These are phyloP conservation scores for Climacteris rufus DNA, from an alignment of 2,113 vertebrate genomes.

Conservation along the genomic window DNA sequence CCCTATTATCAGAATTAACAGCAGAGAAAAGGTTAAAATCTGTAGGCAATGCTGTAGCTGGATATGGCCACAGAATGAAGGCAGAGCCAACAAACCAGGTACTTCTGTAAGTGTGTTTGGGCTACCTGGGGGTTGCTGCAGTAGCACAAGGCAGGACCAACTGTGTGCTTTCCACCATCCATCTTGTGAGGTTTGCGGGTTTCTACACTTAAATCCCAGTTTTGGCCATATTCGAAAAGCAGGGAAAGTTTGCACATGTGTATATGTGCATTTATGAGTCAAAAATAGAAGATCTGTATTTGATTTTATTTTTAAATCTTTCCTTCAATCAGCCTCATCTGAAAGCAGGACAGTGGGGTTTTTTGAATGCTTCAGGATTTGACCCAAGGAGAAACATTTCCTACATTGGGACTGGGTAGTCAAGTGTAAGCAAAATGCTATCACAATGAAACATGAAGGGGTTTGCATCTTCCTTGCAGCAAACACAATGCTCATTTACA, in stretches of 20 bases:
- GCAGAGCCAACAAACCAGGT: background rate
- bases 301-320: background rate
- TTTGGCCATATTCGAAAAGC: fast-evolving
- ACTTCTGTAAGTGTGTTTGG: background rate
- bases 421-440: background rate
- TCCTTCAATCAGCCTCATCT: background rate
- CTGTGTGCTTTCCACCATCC: fast-evolving
- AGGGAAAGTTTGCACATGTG: background rate
- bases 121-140: background rate
- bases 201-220: background rate
- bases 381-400: background rate
- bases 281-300: background rate
- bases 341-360: background rate
- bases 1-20: fast-evolving
- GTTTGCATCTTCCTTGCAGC: background rate
- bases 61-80: background rate
- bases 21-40: background rate
- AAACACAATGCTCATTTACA: background rate
- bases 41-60: background rate
- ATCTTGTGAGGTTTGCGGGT: background rate
- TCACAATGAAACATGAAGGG: background rate
- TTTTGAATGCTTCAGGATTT: background rate
- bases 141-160: background rate
- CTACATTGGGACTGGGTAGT: background rate
- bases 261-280: background rate